A percentile compares a stretch with the other conserved stretches of the same genome.
Conservation (phyloP, 2,797 vertebrate genomes). For the Rousettus madagascariensis region DNA sequence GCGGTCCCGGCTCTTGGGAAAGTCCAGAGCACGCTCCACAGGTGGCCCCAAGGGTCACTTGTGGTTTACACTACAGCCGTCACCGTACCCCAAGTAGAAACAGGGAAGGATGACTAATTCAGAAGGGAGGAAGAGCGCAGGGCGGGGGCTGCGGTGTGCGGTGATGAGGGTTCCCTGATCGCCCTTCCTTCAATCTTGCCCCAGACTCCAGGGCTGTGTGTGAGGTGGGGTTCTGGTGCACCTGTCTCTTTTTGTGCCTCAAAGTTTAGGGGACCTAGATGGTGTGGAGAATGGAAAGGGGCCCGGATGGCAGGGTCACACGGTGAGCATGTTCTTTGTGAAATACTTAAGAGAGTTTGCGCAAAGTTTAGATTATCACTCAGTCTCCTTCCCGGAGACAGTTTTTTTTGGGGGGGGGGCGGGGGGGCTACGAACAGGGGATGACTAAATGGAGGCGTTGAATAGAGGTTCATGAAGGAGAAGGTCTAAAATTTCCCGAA, state of each 20-base stretch:
- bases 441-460: neutral
- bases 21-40: slow-evolving; percentile 62
- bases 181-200: neutral
- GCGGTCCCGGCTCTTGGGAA: neutral
- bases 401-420: neutral
- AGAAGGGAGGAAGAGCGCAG: neutral
- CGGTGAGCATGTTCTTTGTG: neutral
- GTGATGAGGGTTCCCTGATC: neutral
- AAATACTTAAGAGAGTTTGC: slow-evolving; percentile 44
- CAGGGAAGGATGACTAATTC: slow-evolving; percentile 58
- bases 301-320: too few relatives aligned
- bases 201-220: neutral
- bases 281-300: neutral
- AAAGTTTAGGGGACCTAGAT: neutral
- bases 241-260: slow-evolving; percentile 36
- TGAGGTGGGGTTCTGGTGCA: slow-evolving; percentile 36
- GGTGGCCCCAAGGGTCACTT: slow-evolving; percentile 63
- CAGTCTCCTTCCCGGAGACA: neutral
- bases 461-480: neutral
- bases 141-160: neutral
- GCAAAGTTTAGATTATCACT: slow-evolving; percentile 35
- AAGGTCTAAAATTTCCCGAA: neutral
- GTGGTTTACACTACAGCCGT: neutral
- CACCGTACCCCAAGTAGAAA: neutral
- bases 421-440: neutral